phyloP scores from a whole-genome alignment of 2,888 invertebrate species.

The Troglohyphantes excavatus region DNA sequence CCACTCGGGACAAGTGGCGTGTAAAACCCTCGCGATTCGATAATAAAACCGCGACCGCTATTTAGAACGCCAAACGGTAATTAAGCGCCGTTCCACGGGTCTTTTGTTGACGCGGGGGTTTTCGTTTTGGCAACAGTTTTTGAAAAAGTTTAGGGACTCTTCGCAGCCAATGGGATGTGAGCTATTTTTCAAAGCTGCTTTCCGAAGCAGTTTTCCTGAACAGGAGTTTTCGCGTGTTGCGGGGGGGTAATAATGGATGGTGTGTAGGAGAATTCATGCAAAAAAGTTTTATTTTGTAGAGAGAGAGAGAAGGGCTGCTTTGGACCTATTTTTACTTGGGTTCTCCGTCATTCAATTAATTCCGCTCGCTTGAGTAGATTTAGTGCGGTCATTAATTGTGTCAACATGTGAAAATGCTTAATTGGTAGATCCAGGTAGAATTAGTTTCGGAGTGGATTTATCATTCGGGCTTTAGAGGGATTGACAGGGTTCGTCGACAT shows the following conservation, averaged over 20 bases:
- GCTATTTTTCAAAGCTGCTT: conserved; percentile 72
- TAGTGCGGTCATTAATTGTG: conserved; percentile 69
- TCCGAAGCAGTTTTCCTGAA: conserved; percentile 55
- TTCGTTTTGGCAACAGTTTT: conserved; percentile 78
- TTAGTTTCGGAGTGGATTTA: conserved; percentile 65
- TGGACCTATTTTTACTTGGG: conserved; percentile 68
- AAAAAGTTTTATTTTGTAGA: conserved; percentile 53
- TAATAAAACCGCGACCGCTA: conserved; percentile 70
- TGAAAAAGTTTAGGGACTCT: conserved; percentile 69
- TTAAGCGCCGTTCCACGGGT: conserved; percentile 61
- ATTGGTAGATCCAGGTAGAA: conserved; percentile 65
- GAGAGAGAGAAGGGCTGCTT: conserved; percentile 11
- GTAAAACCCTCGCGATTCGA: conserved; percentile 73
- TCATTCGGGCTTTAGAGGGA: conserved; percentile 32
- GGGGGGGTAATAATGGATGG: conserved; percentile 58
- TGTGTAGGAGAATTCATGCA: conserved; percentile 49
- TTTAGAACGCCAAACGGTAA: conserved; percentile 78
- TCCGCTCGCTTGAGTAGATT: conserved; percentile 69
- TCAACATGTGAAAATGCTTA: conserved; percentile 73
- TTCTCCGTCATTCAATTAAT: conserved; percentile 72
- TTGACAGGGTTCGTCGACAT: conserved; percentile 12
- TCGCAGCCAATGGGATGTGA: conserved; percentile 51
- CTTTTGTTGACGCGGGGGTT: conserved; percentile 59
- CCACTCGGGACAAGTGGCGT: conserved; percentile 75
- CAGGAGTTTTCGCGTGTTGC: conserved; percentile 73